Percentiles rank a stretch among this genome's conserved stretches.
Evolutionary conservation across 2,797 vertebrate genomes (phyloP).

Genomic region (Halcyon smyrnensis): DNA sequence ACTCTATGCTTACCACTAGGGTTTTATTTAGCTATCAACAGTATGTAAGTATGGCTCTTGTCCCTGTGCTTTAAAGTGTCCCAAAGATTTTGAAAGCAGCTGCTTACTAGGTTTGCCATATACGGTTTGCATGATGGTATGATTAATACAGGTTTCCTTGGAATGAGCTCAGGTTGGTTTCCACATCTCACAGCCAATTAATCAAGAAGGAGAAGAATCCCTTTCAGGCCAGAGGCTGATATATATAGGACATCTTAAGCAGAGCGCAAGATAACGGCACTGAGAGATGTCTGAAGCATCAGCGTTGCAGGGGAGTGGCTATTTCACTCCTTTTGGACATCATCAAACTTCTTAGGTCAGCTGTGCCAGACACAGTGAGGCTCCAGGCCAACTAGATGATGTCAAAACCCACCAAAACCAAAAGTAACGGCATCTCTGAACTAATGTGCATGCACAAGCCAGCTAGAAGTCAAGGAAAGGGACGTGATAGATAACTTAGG

Average conservation of each 20-base stretch:
- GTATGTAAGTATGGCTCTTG: conserved; percentile 26
- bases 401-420: background rate
- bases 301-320: background rate
- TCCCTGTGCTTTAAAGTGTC: conserved; percentile 3
- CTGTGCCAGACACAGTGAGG: background rate
- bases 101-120: conserved; percentile 6
- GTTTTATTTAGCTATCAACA: conserved; percentile 53
- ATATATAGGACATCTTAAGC: background rate
- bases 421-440: background rate
- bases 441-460: accelerated
- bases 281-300: background rate
- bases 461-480: background rate
- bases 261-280: background rate
- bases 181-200: conserved; percentile 38
- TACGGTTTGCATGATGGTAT: background rate
- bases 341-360: background rate
- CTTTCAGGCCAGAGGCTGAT: background rate
- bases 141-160: conserved; percentile 1
- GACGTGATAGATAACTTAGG: accelerated
- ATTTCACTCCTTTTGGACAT: background rate
- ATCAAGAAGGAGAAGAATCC: background rate
- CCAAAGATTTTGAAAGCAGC: background rate
- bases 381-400: background rate
- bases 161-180: conserved; percentile 27
- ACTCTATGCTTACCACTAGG: background rate